Conservation (phyloP, 2,797 vertebrate species). For the Darevskia nairensis region DNA sequence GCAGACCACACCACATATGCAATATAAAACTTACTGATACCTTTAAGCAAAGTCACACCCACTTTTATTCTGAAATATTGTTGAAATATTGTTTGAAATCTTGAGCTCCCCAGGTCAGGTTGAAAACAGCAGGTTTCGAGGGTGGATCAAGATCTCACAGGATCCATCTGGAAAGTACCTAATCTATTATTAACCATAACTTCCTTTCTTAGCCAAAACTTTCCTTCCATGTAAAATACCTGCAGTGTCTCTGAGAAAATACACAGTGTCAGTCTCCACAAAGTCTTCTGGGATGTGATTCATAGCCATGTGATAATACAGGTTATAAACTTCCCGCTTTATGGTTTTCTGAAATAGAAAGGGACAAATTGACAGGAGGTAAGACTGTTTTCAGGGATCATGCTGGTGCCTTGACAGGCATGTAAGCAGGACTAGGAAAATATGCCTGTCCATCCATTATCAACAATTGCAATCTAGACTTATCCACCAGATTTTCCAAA, state of each 20-base stretch:
- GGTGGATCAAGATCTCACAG: background rate
- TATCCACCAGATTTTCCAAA: too few relatives aligned
- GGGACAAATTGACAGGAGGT: background rate
- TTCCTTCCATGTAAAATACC: slow-evolving; percentile 76
- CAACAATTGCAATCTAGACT: too few relatives aligned
- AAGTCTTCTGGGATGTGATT: slow-evolving; percentile 80
- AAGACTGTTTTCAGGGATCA: too few relatives aligned
- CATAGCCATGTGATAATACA: slow-evolving; percentile 78
- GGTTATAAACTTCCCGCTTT: slow-evolving; percentile 72
- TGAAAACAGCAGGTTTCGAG: background rate
- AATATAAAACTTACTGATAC: background rate
- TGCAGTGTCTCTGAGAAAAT: slow-evolving; percentile 86
- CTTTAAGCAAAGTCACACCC: background rate
- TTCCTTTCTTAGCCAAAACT: background rate
- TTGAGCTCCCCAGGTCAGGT: too few relatives aligned
- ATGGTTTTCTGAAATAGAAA: slow-evolving; percentile 75
- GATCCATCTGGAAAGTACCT: background rate
- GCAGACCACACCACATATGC: background rate
- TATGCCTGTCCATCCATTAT: too few relatives aligned
- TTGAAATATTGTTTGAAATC: background rate
- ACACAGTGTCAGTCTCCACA: slow-evolving; percentile 79
- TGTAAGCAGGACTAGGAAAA: background rate
- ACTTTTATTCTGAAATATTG: background rate
- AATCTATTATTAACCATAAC: background rate
- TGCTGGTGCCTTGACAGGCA: background rate